These are phyloP conservation scores for Mus spicilegus DNA, from an alignment of 2,113 vertebrate genomes.

Conservation along the genomic window DNA sequence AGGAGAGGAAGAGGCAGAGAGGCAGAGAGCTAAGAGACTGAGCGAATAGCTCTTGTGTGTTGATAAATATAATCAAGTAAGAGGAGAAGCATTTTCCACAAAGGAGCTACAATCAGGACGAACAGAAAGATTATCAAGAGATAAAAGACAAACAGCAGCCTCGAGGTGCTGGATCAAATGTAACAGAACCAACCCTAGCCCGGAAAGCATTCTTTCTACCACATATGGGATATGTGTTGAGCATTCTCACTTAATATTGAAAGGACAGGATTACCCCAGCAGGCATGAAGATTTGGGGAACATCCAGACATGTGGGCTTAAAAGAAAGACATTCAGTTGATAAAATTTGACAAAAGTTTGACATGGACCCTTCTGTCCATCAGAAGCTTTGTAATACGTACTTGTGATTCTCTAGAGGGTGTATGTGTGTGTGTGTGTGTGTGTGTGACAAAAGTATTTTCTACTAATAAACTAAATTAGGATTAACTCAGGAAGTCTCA, in stretches of 20 bases:
- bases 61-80: background rate
- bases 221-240: background rate
- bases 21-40: background rate
- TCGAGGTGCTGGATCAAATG: background rate
- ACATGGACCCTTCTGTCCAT: slow-evolving; percentile 23
- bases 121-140: background rate
- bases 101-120: background rate
- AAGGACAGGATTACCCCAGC: slow-evolving; percentile 5
- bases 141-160: background rate
- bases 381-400: background rate
- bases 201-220: background rate
- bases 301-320: slow-evolving; percentile 40
- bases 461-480: slow-evolving; percentile 17
- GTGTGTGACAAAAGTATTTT: background rate
- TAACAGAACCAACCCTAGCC: background rate
- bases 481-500: slow-evolving; percentile 38
- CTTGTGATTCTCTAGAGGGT: background rate
- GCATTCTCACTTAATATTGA: background rate
- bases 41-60: no score
- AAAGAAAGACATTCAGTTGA: slow-evolving; percentile 7
- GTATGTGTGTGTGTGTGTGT: no score
- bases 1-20: background rate
- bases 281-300: slow-evolving; percentile 33
- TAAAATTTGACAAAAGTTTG: slow-evolving; percentile 59
- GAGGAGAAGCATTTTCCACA: background rate